Conservation (phyloP, 2,113 vertebrate genomes). For the Elephas maximus region DNA sequence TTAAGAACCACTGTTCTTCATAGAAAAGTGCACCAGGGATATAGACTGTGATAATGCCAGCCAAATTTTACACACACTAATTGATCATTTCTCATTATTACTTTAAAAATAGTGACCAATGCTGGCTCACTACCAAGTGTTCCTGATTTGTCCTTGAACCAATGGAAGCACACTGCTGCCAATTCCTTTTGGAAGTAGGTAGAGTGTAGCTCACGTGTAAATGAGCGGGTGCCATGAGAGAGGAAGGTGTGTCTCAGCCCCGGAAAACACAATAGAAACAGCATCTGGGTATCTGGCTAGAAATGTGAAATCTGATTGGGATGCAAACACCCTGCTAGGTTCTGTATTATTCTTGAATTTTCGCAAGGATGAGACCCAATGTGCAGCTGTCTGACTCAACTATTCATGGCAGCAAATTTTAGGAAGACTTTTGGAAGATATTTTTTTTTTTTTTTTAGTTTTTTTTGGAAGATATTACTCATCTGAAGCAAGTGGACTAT, state of each 20-base stretch:
- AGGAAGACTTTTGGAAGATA: slow-evolving; percentile 14
- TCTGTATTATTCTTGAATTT: background rate
- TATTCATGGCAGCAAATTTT: background rate
- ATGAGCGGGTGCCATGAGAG: background rate
- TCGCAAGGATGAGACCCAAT: background rate
- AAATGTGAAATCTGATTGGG: background rate
- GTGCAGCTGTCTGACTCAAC: background rate
- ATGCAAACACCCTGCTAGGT: background rate
- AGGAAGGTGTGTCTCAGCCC: background rate
- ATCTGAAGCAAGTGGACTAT: background rate
- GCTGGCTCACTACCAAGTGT: background rate
- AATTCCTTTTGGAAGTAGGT: background rate
- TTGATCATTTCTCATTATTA: background rate
- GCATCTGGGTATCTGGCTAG: background rate
- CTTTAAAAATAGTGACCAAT: background rate
- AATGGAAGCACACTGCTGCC: background rate
- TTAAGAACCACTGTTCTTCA: background rate
- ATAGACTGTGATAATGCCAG: background rate
- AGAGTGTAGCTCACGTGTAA: background rate
- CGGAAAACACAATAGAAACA: background rate
- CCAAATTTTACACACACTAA: background rate
- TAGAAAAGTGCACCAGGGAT: background rate
- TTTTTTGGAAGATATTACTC: slow-evolving; percentile 24
- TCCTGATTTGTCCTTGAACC: background rate
- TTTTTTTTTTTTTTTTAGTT: too few species aligned